Evolutionary conservation across 2,888 invertebrate species (phyloP), one percentile per base, ranked within the genome.

Genomic region (Papilio gigon): DNA sequence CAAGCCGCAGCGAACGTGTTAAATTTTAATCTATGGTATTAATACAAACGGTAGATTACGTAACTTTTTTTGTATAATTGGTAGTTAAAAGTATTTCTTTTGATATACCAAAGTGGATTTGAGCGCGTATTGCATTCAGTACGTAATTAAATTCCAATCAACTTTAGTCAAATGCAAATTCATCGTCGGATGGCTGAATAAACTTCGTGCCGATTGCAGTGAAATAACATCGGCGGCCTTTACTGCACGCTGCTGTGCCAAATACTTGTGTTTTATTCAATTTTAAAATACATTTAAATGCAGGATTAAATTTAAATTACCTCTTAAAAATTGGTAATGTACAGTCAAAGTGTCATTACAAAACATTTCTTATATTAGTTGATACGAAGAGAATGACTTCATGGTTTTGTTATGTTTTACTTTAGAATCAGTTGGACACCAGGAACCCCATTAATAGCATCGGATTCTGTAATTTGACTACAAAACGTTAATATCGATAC

Each of bases 161-260:
- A 53, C 53, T 53, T 53, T 53, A 53, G 53, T 53, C 53, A 53
- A 53, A 53, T 53, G 53, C 53, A 53, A 53, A 53, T 53, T 53
- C 30, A 30, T 30, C 30, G 53, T 25, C 53, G 17, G n/a, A 53
- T 53, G 53, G 53, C 53, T 53, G 53, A 53, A 53, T 53, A 53
- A 53, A 53, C 42, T 42, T 42, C 30, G 53, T 30, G n/a, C 53
- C 53, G 53, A 53, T 53, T 53, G 53, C 53, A 53, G n/a, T n/a
- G 53, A 12, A 53, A 53, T 20, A 53, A 30, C 30, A 53, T 53
- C 53, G 53, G n/a, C 12, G 4, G 53, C 27, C 30, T 53, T 30
- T n/a, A 53, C 53, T 53, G 27, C 30, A 27, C 25, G n/a, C n/a
- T 27, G 14, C 27, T 50, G 25, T 25, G n/a, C 27, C 53, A 53